These are phyloP conservation scores for Selene dorsalis DNA, from an alignment of 2,797 vertebrate genomes.

Conservation along the genomic window DNA sequence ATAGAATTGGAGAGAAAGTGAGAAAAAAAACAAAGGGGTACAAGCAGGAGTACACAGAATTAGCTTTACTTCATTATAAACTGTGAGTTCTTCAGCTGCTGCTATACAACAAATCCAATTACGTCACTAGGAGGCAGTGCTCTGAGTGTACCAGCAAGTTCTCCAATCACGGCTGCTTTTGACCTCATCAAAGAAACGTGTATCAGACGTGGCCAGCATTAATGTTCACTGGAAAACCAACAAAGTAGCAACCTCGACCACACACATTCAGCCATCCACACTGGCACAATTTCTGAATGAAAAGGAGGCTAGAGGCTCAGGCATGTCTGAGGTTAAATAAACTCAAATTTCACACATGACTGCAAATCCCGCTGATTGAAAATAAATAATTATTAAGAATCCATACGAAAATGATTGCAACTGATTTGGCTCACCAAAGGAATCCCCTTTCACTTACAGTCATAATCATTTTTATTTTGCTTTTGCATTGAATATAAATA, in stretches of 20 bases:
- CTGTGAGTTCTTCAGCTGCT: constrained; percentile 26
- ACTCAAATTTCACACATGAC: neutral
- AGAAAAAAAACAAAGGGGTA: neutral
- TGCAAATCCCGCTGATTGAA: neutral
- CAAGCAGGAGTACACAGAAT: neutral
- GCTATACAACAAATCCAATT: constrained; percentile 28
- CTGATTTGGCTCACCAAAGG: neutral
- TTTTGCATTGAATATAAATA: neutral
- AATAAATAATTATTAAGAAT: constrained; percentile 8
- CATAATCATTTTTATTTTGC: neutral
- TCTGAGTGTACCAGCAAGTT: constrained; percentile 3
- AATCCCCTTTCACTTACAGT: neutral
- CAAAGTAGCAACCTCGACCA: neutral
- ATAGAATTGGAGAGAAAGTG: neutral
- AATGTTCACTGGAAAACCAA: constrained; percentile 29
- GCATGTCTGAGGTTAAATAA: neutral
- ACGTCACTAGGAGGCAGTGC: constrained; percentile 25
- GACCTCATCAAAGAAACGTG: constrained; percentile 37
- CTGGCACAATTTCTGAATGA: constrained; percentile 18
- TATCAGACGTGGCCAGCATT: constrained; percentile 23
- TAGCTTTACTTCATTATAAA: constrained; percentile 16
- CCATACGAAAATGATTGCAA: neutral
- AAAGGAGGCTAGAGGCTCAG: neutral
- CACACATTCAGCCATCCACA: neutral
- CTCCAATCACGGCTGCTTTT: constrained; percentile 23